Conservation (phyloP, 2,797 vertebrate genomes). For the Tympanoctomys barrerae region DNA sequence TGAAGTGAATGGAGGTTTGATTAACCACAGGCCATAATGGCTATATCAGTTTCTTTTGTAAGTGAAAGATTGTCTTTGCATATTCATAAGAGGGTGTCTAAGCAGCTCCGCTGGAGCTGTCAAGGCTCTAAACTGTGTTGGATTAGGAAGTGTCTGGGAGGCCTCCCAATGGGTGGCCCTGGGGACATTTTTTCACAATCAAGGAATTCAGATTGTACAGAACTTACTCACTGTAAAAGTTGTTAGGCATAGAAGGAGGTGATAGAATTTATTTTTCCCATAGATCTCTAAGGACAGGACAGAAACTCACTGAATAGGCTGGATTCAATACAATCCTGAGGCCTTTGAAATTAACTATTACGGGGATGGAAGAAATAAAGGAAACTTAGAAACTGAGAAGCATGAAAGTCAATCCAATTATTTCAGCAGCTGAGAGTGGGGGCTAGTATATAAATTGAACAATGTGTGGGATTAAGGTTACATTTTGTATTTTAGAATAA, state of each 20-base stretch:
- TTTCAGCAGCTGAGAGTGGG: slow-evolving; percentile 50
- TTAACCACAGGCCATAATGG: slow-evolving; percentile 88
- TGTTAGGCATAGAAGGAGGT: slow-evolving; percentile 78
- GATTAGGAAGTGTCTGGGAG: slow-evolving; percentile 82
- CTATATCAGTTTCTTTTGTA: slow-evolving; percentile 88
- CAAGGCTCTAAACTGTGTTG: slow-evolving; percentile 72
- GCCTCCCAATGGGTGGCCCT: slow-evolving; percentile 82
- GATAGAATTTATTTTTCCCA: slow-evolving; percentile 84
- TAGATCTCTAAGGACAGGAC: slow-evolving; percentile 74
- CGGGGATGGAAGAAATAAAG: slow-evolving; percentile 58
- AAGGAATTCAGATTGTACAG: slow-evolving; percentile 80
- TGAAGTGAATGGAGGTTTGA: slow-evolving; percentile 88
- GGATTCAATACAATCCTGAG: slow-evolving; percentile 69
- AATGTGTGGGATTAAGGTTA: slow-evolving; percentile 43
- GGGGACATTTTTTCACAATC: slow-evolving; percentile 80
- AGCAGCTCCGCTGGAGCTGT: slow-evolving; percentile 79
- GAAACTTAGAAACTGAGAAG: slow-evolving; percentile 61
- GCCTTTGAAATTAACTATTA: slow-evolving; percentile 78
- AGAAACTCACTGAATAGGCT: slow-evolving; percentile 79
- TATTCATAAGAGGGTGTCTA: slow-evolving; percentile 85
- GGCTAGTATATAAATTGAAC: not conserved
- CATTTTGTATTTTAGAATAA: slow-evolving; percentile 60
- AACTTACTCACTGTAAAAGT: slow-evolving; percentile 83
- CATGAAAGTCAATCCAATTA: slow-evolving; percentile 78
- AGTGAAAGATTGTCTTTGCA: slow-evolving; percentile 85